Conservation (phyloP, 1,140 invertebrate species). For the Plodia interpunctella region DNA sequence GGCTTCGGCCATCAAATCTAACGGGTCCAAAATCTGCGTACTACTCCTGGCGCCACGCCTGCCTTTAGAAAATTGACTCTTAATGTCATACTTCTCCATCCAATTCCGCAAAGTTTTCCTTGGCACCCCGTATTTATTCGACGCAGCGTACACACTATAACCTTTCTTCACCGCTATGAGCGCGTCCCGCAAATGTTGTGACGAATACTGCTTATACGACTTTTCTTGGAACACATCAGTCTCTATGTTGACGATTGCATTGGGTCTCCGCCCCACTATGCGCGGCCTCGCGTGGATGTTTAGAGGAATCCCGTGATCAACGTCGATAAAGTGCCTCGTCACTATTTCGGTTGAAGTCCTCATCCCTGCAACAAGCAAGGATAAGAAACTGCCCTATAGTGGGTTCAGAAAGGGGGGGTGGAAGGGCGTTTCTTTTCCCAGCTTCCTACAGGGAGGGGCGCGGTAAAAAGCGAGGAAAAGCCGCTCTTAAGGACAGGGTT, state of each 20-base stretch:
- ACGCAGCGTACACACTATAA: constrained; percentile 69
- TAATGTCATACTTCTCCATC: constrained; percentile 75
- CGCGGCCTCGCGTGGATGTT: constrained; percentile 61
- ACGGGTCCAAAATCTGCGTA: constrained; percentile 52
- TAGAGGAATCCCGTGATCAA: constrained; percentile 59
- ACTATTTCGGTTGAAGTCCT: constrained; percentile 65
- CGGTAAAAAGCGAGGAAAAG: constrained; percentile 73
- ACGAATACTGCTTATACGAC: constrained; percentile 71
- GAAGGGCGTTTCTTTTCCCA: constrained; percentile 72
- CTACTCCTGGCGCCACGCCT: constrained; percentile 53
- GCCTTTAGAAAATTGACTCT: constrained; percentile 73
- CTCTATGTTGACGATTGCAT: constrained; percentile 64
- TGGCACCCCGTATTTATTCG: constrained; percentile 70
- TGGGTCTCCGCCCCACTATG: constrained; percentile 52
- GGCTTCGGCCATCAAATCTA: constrained; percentile 52
- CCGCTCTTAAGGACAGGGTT: constrained; percentile 28
- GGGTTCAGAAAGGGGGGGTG: not conserved
- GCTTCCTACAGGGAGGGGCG: constrained; percentile 63
- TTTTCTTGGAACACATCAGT: constrained; percentile 71
- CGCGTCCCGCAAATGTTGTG: constrained; percentile 64
- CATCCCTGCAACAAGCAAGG: constrained; percentile 73
- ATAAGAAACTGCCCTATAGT: constrained; percentile 64
- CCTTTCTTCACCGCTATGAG: constrained; percentile 71
- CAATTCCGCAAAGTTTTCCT: constrained; percentile 71
- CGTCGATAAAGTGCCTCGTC: constrained; percentile 62